Evolutionary conservation across 2,113 vertebrate genomes (phyloP), one percentile per base, ranked within the genome.

Genomic region (Meriones unguiculatus): DNA sequence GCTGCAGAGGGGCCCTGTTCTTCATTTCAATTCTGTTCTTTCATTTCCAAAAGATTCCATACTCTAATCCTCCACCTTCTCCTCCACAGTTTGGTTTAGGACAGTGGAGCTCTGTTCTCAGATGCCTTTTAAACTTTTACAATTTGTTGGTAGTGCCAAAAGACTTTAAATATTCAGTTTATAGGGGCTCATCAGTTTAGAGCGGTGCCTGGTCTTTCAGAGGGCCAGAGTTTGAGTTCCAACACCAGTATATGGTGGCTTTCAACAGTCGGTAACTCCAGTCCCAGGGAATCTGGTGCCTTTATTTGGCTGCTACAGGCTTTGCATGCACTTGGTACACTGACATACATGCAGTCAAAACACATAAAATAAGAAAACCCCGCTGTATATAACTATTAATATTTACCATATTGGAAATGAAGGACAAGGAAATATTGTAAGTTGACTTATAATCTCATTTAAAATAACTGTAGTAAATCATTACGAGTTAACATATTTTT

Each of bases 341-440:
- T 25, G 59, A 28, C 3, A 64, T 30, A 41, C 8, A 41, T 41
- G 81, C n/a, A 81, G 18, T 18, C 32, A 84, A 64, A 25, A 65
- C 81, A 85, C 25, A 77, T 85, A 65, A 64, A 84, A 41, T 59
- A 15, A 38, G 57, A 64, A 54, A 81, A 67, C 88, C 88, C 59
- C 54, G 46, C 59, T 67, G 38, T 13, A 28, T 50, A 17, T 64
- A 67, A 24, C 28, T 84, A 73, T 62, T 41, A 87, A 64, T 87
- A 82, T 87, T 91, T 93, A 81, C 77, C 32, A 46, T 15, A 50
- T 82, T 94, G 84, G 80, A 84, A 87, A 73, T 12, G 62, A 76
- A 93, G 50, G 57, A 10, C n/a, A 93, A 91, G 11, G 30, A 38
- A 64, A 54, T 93, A 88, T 59, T 50, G 1, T 67, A 96, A 96